phyloP scores from a whole-genome alignment of 2,113 vertebrate species.

The Cyanoramphus novaezelandiae region DNA sequence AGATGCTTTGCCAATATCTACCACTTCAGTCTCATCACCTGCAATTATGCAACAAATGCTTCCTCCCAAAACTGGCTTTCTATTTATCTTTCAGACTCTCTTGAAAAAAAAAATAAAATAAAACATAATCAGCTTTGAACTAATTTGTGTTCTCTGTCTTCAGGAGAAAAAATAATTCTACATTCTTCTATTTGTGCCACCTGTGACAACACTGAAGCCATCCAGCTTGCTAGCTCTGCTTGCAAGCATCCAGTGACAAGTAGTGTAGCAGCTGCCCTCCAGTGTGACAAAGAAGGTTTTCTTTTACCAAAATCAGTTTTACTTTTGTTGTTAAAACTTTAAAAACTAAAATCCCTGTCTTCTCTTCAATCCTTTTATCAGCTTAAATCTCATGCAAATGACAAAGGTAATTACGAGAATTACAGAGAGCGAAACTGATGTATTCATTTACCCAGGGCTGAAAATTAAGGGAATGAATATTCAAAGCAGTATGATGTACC shows the following conservation, averaged over 20 bases:
- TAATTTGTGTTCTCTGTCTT: not conserved
- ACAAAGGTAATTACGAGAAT: constrained; percentile 18
- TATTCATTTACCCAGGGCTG: not conserved
- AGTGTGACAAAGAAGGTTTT: not conserved
- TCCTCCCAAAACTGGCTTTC: not conserved
- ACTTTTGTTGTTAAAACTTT: not conserved
- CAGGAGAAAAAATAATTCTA: not conserved
- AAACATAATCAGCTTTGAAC: not conserved
- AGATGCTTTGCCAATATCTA: not conserved
- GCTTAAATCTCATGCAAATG: constrained; percentile 16
- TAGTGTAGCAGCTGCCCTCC: not conserved
- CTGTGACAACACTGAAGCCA: not conserved
- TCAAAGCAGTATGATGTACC: not conserved
- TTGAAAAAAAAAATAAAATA: not conserved
- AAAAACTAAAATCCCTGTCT: not conserved
- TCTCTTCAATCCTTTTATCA: not conserved
- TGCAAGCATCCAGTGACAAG: not conserved
- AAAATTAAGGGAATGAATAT: constrained; percentile 44
- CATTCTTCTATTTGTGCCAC: not conserved
- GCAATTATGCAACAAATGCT: not conserved
- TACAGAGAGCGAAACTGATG: not conserved
- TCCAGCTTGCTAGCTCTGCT: not conserved
- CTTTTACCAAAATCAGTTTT: not conserved
- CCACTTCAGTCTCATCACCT: not conserved
- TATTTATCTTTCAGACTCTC: not conserved